Evolutionary conservation across 2,113 vertebrate species (phyloP), one percentile per base, ranked within the genome.

Genomic region (Aspidoscelis tigris): DNA sequence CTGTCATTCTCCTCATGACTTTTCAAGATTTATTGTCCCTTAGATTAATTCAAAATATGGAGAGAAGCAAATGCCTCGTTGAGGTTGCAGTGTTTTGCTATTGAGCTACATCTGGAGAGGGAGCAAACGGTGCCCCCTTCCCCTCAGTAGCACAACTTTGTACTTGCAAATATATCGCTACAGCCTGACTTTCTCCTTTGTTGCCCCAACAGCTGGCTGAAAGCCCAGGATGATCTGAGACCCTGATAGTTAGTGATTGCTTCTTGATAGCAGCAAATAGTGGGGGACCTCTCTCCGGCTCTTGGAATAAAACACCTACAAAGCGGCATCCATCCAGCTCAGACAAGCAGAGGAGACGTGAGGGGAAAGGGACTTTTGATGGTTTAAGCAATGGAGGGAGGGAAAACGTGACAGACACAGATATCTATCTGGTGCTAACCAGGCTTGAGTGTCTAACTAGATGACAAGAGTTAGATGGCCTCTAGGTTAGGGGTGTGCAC

Each of bases 1-100:
- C 72, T 65, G 81, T 81, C 68, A 78, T 64, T 74, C 18, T 81
- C 83, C 47, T 77, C 75, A 85, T 44, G 9, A 1, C n/a, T 92
- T 90, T 74, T 78, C 87, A 88, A 92, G 79, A 72, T 86, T 78
- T 90, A 86, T 90, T 79, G 66, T 71, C 26, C 53, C 10, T 78
- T 77, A 76, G 76, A 41, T 80, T 53, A 78, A 61, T 84, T 84
- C 24, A n/a, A 78, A 71, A 72, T 58, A 87, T 43, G 85, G 84
- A 41, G 80, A 71, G 82, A 66, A 83, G 81, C 75, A 71, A 66
- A 78, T 76, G 70, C 70, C 85, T 91, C 70, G 22, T 83, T 64
- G 65, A 65, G 33, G 50, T 88, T 65, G 4, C 47, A 82, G 0
- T 66, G 75, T 79, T 86, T 88, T 82, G 53, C 53, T 81, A 16